Evolutionary conservation across 2,797 vertebrate species (phyloP).

Genomic region (Pangasius djambal): DNA sequence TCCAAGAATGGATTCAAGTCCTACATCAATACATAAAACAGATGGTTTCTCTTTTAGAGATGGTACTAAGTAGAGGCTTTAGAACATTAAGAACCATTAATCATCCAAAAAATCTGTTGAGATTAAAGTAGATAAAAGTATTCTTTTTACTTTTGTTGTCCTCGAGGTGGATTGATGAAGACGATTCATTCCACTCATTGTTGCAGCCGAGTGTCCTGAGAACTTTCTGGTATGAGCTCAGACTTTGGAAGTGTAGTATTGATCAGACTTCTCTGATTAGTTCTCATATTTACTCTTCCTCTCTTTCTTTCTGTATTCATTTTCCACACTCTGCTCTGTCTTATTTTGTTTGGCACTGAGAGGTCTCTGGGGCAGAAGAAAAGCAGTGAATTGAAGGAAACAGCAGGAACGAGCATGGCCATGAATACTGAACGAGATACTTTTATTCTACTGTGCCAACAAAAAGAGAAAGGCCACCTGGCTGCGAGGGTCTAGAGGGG

Average conservation of each 20-base stretch:
- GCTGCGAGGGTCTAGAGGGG: not conserved
- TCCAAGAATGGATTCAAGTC: not conserved
- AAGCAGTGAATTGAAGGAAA: slow-evolving; percentile 26
- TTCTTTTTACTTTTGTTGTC: slow-evolving; percentile 2
- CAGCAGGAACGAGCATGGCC: slow-evolving; percentile 17
- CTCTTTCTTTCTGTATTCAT: not conserved
- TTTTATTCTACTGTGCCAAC: slow-evolving; percentile 15
- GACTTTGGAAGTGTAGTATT: not conserved
- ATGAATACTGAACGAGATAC: slow-evolving; percentile 35
- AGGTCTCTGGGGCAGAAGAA: slow-evolving; percentile 8
- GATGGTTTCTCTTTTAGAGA: not conserved
- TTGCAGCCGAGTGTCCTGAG: not conserved
- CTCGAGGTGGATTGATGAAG: not conserved
- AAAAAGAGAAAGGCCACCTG: slow-evolving; percentile 35
- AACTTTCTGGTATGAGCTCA: not conserved
- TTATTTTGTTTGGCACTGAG: slow-evolving; percentile 11
- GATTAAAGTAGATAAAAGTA: no score
- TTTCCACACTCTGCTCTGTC: slow-evolving; percentile 6
- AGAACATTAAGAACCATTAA: not conserved
- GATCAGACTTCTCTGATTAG: slow-evolving; percentile 28
- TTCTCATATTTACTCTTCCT: slow-evolving; percentile 13
- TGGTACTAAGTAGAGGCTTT: not conserved
- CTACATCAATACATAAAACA: not conserved
- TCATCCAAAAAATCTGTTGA: not conserved
- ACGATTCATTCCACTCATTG: not conserved